Evolutionary conservation across 1,140 invertebrate species (phyloP), one percentile per base, ranked within the genome.

Genomic region (Rhyacophila brunnea): DNA sequence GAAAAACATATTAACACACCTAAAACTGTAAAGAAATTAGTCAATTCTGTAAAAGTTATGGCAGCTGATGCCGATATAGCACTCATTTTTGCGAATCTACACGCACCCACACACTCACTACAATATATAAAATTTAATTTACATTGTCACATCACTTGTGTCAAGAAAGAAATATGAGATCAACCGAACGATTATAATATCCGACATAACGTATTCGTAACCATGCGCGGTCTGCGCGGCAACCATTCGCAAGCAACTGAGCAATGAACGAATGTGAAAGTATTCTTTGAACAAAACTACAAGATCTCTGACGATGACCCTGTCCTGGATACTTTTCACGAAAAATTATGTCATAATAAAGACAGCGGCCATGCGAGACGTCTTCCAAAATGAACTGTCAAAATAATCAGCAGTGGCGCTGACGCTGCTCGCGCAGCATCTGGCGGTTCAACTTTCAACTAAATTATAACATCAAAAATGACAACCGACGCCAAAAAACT

Each of bases 21-120:
- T 55, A 83, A 71, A 36, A 82, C 80, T 43, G 81, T 82, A 67
- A 84, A 80, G 62, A 84, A 80, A 69, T 82, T 83, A 60, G 82
- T 83, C 52, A 84, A 71, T 66, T 84, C 83, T 32, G 81, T 81
- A 40, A 83, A 80, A 49, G 81, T 82, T 51, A 84, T 49, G 6
- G 47, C 38, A 5, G 23, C 23, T 28, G 45, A 49, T n/a, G 55
- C 36, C 23, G 55, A 57, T 23, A 57, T 36, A 35, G 55, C 19
- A 57, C 55, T 57, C 55, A 57, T 57, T 23, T 49, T 57, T 19
- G 45, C 19, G 11, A 17, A 57, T 28, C 36, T 18, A 14, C 14
- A 10, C 47, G 14, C 35, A 42, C 46, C n/a, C n/a, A 40, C 15
- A 40, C 38, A 15, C 11, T 40, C 15, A n/a, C 11, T 15, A n/a